These are phyloP conservation scores for Microctenopoma lineatum DNA, from an alignment of 2,797 vertebrate genomes.

Conservation along the genomic window DNA sequence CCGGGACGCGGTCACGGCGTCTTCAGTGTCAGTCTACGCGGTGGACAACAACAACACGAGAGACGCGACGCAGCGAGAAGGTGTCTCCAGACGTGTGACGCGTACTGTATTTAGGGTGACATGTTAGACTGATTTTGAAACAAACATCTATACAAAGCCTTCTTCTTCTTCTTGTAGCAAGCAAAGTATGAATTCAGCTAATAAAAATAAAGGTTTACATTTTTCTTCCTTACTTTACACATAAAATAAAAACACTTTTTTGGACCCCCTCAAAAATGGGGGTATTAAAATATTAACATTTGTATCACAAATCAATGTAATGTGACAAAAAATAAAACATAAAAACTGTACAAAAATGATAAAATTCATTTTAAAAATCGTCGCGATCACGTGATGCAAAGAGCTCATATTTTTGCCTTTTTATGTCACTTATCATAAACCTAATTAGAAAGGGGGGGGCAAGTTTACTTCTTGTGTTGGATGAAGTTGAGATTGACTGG, in stretches of 20 bases:
- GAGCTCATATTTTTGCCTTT: constrained; percentile 74
- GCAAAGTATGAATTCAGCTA: constrained; percentile 98
- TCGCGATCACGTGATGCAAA: constrained; percentile 86
- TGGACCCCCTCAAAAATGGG: constrained; percentile 95
- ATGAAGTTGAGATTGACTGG: constrained; percentile 93
- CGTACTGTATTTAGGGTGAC: constrained; percentile 80
- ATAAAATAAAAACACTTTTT: constrained; percentile 93
- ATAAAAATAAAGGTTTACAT: constrained; percentile 99
- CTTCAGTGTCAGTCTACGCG: background rate
- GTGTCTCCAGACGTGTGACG: background rate
- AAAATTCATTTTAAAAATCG: constrained; percentile 92
- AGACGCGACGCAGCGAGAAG: background rate
- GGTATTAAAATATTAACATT: constrained; percentile 99
- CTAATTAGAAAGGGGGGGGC: constrained; percentile 60
- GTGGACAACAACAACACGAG: background rate
- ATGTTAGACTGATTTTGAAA: constrained; percentile 91
- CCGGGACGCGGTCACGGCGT: background rate
- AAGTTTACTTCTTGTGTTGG: constrained; percentile 96
- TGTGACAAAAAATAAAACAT: constrained; percentile 86
- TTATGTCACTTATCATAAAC: constrained; percentile 63
- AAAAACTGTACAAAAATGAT: constrained; percentile 99
- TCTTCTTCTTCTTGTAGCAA: constrained; percentile 89
- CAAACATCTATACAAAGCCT: constrained; percentile 93
- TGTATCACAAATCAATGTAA: constrained; percentile 97
- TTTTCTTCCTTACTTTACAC: constrained; percentile 92